Conservation (phyloP, 2,888 invertebrate species). For the Candidula unifasciata region DNA sequence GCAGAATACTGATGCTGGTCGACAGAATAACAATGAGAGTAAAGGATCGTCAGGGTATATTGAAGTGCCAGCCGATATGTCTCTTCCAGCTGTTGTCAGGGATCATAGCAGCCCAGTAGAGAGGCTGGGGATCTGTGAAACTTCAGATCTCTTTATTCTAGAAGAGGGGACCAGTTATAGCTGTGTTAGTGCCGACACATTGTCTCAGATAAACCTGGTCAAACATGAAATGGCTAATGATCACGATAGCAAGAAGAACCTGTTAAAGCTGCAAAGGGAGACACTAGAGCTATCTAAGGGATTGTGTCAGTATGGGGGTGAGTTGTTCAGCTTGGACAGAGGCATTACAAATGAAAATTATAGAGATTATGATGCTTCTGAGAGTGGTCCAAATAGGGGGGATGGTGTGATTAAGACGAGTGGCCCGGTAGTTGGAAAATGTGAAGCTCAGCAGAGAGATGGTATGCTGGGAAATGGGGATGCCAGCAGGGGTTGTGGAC, state of each 20-base stretch:
- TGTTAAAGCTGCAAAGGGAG: too few relatives aligned
- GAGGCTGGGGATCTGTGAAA: neutral
- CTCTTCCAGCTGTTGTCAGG: constrained; percentile 45
- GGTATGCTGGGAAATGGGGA: neutral
- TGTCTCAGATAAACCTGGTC: too few relatives aligned
- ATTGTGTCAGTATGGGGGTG: neutral
- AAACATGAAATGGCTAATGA: neutral
- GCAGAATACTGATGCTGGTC: neutral
- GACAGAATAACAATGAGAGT: neutral
- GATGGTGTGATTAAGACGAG: too few relatives aligned
- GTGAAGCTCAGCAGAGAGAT: neutral
- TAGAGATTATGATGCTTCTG: constrained; percentile 18
- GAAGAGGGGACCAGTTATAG: constrained; percentile 1
- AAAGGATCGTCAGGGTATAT: neutral
- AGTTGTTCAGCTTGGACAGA: neutral
- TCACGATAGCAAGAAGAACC: neutral
- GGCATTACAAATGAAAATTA: constrained; percentile 31
- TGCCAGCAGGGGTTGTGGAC: neutral
- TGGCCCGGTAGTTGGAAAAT: neutral
- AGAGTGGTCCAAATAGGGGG: constrained; percentile 11
- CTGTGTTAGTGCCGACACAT: too few relatives aligned
- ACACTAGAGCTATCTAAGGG: neutral
- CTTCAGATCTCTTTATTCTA: constrained; percentile 40
- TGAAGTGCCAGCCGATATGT: constrained; percentile 22
- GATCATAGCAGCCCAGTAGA: constrained; percentile 44